Evolutionary conservation across 2,888 invertebrate species (phyloP).

Genomic region (Drosophila phalerata): DNA sequence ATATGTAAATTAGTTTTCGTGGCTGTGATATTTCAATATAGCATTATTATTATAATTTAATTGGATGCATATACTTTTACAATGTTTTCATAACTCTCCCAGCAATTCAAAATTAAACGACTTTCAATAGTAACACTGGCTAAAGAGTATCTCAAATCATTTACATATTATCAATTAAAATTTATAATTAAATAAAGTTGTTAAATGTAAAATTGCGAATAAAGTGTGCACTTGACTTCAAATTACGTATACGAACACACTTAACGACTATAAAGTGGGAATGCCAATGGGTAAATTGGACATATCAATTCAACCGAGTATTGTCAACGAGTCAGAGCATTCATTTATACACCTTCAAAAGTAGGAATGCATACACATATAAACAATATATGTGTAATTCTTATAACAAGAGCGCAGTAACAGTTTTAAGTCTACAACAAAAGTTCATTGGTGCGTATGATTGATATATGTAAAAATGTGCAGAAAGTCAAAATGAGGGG

Average conservation of each 20-base stretch:
- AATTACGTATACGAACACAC: constrained; percentile 1
- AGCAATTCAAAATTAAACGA: not conserved
- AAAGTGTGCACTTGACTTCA: constrained; percentile 12
- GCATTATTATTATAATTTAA: too few relatives aligned
- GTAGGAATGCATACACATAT: not conserved
- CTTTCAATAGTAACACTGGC: not conserved
- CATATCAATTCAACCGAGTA: constrained; percentile 10
- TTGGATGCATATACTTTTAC: too few relatives aligned
- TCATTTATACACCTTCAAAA: too few relatives aligned
- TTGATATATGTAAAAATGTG: constrained; percentile 57
- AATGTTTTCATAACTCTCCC: too few relatives aligned
- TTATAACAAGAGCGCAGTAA: constrained; percentile 40
- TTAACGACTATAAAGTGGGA: constrained; percentile 11
- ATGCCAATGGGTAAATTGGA: constrained; percentile 7
- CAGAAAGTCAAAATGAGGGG: too few relatives aligned
- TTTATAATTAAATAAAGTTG: constrained; percentile 14
- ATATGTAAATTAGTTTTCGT: too few relatives aligned
- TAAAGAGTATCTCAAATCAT: not conserved
- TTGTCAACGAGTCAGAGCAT: constrained; percentile 3
- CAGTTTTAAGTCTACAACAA: constrained; percentile 27
- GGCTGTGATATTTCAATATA: too few relatives aligned
- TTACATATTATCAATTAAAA: constrained; percentile 5
- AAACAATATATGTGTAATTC: not conserved
- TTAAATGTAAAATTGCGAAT: constrained; percentile 1
- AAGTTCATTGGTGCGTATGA: constrained; percentile 65